A percentile compares a stretch with the other conserved stretches of the same genome.
These are phyloP conservation scores for Dryobotodes eremita DNA, from an alignment of 2,888 invertebrate genomes.

Conservation along the genomic window DNA sequence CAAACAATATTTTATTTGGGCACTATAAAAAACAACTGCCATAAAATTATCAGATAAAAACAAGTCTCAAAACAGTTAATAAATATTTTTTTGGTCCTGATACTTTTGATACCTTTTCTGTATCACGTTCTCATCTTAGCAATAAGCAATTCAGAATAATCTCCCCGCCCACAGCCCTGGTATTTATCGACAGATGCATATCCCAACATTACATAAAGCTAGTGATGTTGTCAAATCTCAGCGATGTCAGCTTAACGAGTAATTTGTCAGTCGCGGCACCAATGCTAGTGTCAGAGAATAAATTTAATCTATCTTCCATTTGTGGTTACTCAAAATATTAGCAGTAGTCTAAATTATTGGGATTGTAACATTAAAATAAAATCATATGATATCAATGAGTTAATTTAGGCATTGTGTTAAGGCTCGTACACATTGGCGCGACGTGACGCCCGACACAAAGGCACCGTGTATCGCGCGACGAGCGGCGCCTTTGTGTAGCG, in stretches of 20 bases:
- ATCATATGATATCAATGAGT: neutral
- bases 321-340: constrained; percentile 6
- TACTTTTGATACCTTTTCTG: neutral
- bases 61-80: neutral
- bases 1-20: too few relatives aligned
- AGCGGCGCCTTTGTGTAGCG: too few relatives aligned
- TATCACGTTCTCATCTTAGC: neutral
- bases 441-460: too few relatives aligned
- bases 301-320: constrained; percentile 45
- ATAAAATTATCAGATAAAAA: too few relatives aligned
- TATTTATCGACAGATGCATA: constrained; percentile 25
- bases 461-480: too few relatives aligned
- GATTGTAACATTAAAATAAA: neutral
- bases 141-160: neutral
- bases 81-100: neutral
- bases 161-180: neutral
- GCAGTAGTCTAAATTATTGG: neutral
- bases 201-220: constrained; percentile 44
- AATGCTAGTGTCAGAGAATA: constrained; percentile 32
- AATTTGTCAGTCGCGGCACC: constrained; percentile 56
- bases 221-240: constrained; percentile 62
- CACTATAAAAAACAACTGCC: neutral
- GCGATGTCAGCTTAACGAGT: constrained; percentile 47
- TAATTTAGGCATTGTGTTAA: neutral
- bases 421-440: too few relatives aligned